Base-by-base conservation (phyloP, 1,140 invertebrate species). In the Patella vulgata region DNA sequence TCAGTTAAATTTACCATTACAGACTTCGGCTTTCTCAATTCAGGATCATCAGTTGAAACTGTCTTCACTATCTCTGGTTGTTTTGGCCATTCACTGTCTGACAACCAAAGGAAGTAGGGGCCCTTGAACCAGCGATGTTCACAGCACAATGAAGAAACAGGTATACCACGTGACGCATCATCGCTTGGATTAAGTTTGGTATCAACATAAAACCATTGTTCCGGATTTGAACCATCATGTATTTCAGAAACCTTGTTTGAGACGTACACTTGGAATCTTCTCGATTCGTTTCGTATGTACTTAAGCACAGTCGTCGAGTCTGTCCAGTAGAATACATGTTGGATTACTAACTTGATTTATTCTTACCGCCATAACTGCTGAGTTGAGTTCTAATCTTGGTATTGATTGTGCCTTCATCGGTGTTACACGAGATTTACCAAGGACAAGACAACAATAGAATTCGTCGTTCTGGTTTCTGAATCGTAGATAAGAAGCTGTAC, bases 71-170 rank as follows among this genome's bases (percentile, higher is more conserved):
- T 47, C 3, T 58, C 28, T 25, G 40, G 21, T 4, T 6, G 27
- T 21, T 33, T 21, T 11, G 43, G 21, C n/a, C 83, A 83, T 83
- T 86, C 48, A 68, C 73, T 11, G 44, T 47, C 55, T 1, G 33
- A 14, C 33, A 6, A 27, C 43, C 12, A n/a, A 12, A 61, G 17
- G 31, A 53, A 61, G 1, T 61, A 31, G 25, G 59, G 51, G 4
- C 50, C 59, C 9, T 39, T 42, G 6, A 61, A 31, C 48, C 59
- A 61, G 2, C 6, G 43, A 27, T 31, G 12, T 9, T 28, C 19
- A n/a, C n/a, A n/a, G n/a, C n/a, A n/a, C n/a, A n/a, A n/a, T n/a
- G n/a, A n/a, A 14, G 23, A n/a, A 54, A 19, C 27, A 12, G 19
- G 19, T 3, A 57, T 2, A n/a, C 27, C 55, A 9, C 27, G 12